These are phyloP conservation scores for Eidolon helvum DNA, from an alignment of 2,113 vertebrate species.

Conservation along the genomic window DNA sequence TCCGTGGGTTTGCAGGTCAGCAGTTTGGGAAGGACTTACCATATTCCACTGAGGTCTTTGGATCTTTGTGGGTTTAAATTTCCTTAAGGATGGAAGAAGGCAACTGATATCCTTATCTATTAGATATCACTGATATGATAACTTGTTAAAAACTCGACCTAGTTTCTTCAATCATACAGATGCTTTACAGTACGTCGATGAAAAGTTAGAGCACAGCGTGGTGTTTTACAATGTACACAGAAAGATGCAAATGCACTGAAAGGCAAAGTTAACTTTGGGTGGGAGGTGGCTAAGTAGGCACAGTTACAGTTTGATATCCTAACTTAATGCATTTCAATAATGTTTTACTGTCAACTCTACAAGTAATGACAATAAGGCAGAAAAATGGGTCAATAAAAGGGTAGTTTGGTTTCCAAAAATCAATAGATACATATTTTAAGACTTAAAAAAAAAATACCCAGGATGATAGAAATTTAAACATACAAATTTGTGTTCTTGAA, in stretches of 20 bases:
- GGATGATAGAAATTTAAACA: background rate
- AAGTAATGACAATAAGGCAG: background rate
- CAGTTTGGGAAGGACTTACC: background rate
- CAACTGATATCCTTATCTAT: background rate
- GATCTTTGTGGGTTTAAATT: background rate
- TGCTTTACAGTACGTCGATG: too few relatives aligned
- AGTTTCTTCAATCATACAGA: fast-evolving
- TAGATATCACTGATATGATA: background rate
- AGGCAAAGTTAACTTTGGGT: too few relatives aligned
- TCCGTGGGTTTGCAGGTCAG: background rate
- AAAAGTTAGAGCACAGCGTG: background rate
- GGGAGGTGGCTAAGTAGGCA: fast-evolving
- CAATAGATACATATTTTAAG: background rate
- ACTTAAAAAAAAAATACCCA: background rate
- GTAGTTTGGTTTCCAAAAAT: background rate
- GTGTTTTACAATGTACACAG: fast-evolving
- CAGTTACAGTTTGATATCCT: background rate
- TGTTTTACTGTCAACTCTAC: background rate
- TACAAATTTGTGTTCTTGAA: background rate
- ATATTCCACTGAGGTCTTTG: background rate
- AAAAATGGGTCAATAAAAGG: background rate
- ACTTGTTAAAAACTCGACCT: background rate
- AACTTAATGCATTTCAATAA: background rate
- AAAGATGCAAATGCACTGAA: too few relatives aligned
- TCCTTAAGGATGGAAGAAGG: background rate